These are phyloP conservation scores for Busseola fusca DNA, from an alignment of 2,888 invertebrate species.

Conservation along the genomic window DNA sequence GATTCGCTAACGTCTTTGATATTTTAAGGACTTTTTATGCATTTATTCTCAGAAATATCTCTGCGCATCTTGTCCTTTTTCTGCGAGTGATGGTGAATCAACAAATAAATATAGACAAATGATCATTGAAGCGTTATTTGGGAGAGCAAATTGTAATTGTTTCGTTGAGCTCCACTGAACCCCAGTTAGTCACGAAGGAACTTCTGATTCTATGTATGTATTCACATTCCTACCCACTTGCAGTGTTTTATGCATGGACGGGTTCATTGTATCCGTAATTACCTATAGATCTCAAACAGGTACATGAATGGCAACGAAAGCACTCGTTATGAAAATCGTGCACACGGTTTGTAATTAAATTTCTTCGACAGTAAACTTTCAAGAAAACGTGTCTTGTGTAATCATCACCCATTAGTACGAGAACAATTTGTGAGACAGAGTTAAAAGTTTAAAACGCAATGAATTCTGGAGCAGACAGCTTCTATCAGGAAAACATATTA, in stretches of 20 bases:
- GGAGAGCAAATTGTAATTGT: slow-evolving; percentile 43
- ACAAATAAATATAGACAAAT: slow-evolving; percentile 23
- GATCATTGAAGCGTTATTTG: slow-evolving; percentile 50
- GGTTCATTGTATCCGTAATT: slow-evolving; percentile 52
- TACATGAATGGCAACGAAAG: slow-evolving; percentile 25
- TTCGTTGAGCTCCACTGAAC: slow-evolving; percentile 40
- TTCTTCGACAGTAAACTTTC: slow-evolving; percentile 23
- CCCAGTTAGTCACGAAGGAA: slow-evolving; percentile 38
- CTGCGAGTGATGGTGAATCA: slow-evolving; percentile 19
- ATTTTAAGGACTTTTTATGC: not conserved
- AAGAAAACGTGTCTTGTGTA: slow-evolving; percentile 24
- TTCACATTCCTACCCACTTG: slow-evolving; percentile 62
- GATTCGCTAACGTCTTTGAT: not conserved
- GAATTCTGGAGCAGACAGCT: slow-evolving; percentile 5
- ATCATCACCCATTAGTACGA: slow-evolving; percentile 10
- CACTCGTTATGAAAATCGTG: slow-evolving; percentile 23
- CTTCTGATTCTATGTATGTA: slow-evolving; percentile 41
- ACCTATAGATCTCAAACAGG: slow-evolving; percentile 54
- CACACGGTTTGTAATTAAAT: slow-evolving; percentile 29
- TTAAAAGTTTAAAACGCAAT: slow-evolving; percentile 9
- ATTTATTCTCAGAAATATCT: not conserved
- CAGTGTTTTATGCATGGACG: slow-evolving; percentile 49
- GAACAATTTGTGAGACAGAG: slow-evolving; percentile 23
- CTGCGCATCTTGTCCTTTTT: not conserved
- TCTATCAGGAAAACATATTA: slow-evolving; percentile 6